Evolutionary conservation across 2,113 vertebrate species (phyloP), one percentile per base, ranked within the genome.

Genomic region (Parotia lawesii): DNA sequence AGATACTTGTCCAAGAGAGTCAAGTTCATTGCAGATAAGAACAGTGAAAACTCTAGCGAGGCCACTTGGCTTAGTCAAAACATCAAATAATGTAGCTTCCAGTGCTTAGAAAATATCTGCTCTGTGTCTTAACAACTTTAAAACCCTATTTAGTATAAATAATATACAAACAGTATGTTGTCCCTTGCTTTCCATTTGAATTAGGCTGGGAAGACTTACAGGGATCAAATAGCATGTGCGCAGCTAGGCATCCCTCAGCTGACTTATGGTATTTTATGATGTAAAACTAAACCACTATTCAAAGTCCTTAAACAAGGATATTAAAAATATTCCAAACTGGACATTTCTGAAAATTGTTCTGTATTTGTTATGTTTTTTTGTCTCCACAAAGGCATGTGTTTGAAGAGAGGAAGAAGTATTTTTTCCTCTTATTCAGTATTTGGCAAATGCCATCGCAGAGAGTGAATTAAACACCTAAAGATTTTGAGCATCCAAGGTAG

Each of bases 281-380:
- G 29, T 56, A 64, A 94, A 95, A 72, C 15, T 85, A 94, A 95
- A 84, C n/a, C 71, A 70, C 38, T 78, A 92, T 92, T 65, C 65
- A 78, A 93, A 81, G 27, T 37, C n/a, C 54, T 20, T 89, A 72
- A 89, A 65, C 12, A 13, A 84, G 16, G 9, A 51, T 50, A 15
- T 61, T 86, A 71, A 85, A 90, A 79, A 67, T 56, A 51, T 31
- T 64, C 51, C 60, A 64, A 76, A 85, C 21, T 50, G 8, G 6
- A 71, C 4, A 64, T 50, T 40, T 79, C 38, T 82, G n/a, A 89
- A 77, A 66, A 48, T 25, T 78, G 5, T 51, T 44, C 31, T 69
- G 3, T 75, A 60, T 57, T 81, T 81, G 54, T 89, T 72, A 45
- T 11, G 9, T 3, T 1, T 53, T 72, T 60, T 62, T 57, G 6